These are phyloP conservation scores for Anodontia alba DNA, from an alignment of 2,888 invertebrate genomes.

Conservation along the genomic window DNA sequence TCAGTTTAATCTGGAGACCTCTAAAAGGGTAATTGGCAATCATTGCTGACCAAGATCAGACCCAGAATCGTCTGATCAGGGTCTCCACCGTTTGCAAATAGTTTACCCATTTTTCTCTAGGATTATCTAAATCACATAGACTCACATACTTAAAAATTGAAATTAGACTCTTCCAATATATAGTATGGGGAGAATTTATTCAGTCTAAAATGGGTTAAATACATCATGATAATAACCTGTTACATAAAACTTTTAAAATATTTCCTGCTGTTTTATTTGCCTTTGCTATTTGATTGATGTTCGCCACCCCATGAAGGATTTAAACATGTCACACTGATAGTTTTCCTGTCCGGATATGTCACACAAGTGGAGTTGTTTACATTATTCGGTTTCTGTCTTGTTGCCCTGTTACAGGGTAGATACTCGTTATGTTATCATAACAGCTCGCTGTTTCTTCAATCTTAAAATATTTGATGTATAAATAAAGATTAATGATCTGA, in stretches of 20 bases:
- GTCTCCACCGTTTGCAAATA: no score
- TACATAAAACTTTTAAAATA: background rate
- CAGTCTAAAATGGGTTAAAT: no score
- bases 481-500: background rate
- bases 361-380: background rate
- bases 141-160: no score
- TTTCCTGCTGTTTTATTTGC: background rate
- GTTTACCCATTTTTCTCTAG: no score
- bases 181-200: no score
- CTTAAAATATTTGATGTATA: background rate
- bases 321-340: conserved; percentile 5
- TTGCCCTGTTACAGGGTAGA: background rate
- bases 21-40: no score
- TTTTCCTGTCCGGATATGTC: background rate
- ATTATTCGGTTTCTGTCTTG: background rate
- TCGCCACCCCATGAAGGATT: conserved; percentile 1
- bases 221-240: conserved; percentile 3
- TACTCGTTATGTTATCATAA: background rate
- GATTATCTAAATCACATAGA: no score
- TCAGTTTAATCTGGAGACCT: no score
- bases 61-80: no score
- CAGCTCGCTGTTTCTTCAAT: background rate
- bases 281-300: conserved; percentile 4
- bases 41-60: no score
- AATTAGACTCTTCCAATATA: no score